Conservation (phyloP, 2,888 invertebrate genomes). For the Brachyptera putata region DNA sequence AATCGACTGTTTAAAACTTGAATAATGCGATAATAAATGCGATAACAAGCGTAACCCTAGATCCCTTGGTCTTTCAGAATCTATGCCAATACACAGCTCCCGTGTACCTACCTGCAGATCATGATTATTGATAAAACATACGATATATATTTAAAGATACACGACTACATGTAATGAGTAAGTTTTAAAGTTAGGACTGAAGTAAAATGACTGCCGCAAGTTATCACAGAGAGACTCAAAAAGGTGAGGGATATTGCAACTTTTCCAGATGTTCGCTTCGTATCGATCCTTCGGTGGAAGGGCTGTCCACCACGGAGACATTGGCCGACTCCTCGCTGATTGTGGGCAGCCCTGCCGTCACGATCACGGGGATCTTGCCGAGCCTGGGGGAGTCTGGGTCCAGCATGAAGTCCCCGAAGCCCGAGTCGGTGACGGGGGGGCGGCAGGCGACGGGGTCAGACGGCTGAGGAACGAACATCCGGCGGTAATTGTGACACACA, state of each 20-base stretch:
- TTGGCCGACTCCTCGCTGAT: conserved; percentile 40
- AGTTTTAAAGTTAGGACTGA: not conserved
- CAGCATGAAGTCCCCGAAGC: conserved; percentile 41
- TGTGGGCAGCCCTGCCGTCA: conserved; percentile 38
- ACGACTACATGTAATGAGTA: not conserved
- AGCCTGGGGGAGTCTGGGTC: conserved; percentile 38
- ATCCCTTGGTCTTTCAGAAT: too few relatives aligned
- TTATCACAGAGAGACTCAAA: not conserved
- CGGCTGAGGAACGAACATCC: conserved; percentile 38
- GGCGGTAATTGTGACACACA: conserved; percentile 38
- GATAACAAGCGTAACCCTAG: too few relatives aligned
- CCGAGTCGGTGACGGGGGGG: conserved; percentile 37
- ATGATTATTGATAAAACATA: not conserved
- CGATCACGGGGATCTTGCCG: conserved; percentile 32
- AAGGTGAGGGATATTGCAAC: not conserved
- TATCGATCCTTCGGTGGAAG: conserved; percentile 33
- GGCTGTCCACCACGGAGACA: conserved; percentile 35
- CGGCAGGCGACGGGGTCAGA: conserved; percentile 37
- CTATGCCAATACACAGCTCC: too few relatives aligned
- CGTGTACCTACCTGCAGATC: too few relatives aligned
- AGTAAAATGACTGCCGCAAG: not conserved
- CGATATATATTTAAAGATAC: too few relatives aligned
- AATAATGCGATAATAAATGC: too few relatives aligned
- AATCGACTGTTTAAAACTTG: too few relatives aligned
- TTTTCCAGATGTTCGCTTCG: conserved; percentile 21